Evolutionary conservation across 2,113 vertebrate genomes (phyloP), one percentile per base, ranked within the genome.

Genomic region (Clarias macrocephalus): DNA sequence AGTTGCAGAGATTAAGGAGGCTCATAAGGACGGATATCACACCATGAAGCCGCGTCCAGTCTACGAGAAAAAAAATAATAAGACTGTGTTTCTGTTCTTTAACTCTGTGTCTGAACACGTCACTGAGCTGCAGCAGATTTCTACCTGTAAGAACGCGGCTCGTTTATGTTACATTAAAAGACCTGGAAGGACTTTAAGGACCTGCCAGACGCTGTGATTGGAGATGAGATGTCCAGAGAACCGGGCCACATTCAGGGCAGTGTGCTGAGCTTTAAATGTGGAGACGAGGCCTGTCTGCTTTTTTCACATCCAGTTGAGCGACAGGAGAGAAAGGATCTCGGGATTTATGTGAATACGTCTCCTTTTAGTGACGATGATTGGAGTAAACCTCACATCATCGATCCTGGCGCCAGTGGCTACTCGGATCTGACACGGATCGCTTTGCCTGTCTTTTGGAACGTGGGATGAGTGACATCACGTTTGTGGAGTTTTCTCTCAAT

Each of bases 171-270:
- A 93, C 0, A 91, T 98, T 62, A 95, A 93, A 89, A 99, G 77
- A 97, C 90, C 60, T 99, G 98, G 98, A 96, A 95, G 60, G 30
- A 87, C 0, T 88, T 89, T 0, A 95, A 66, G 0, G 98, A 99
- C 93, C 92, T 99, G 88, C 98, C 97, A 0, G 93, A 96, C 48
- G 91, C 94, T 37, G 96, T 96, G 57, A 95, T 99, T 0, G 97
- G 97, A 0, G 89, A 86, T 0, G 95, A n/a, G n/a, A n/a, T n/a
- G n/a, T n/a, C n/a, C n/a, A n/a, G n/a, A n/a, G n/a, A n/a, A n/a
- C n/a, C n/a, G n/a, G n/a, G n/a, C 98, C 88, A 99, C 98, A 0
- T 97, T 99, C 0, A 99, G 59, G 98, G 98, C 52, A 99, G 97
- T 56, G 94, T 99, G 33, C 91, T 99, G 54, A 95, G 96, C 87